Base-by-base conservation (phyloP, 2,113 vertebrate species). In the Heliornis fulica region DNA sequence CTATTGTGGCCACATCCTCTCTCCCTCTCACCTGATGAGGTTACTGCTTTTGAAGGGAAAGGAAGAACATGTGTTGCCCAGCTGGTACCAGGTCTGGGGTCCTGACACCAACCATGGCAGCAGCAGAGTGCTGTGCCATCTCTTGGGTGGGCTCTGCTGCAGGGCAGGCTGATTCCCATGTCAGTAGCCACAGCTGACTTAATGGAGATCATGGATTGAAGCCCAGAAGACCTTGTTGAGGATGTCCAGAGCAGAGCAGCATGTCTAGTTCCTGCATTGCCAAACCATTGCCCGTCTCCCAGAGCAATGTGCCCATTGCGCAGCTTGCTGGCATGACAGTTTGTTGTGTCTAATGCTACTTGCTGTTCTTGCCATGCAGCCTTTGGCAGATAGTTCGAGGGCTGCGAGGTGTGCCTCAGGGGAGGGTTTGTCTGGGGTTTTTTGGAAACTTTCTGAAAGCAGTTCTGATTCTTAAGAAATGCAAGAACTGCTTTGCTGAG, bases 241-340 rank as follows among this genome's bases (percentile, higher is more conserved):
- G n/a, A 38, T 8, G 26, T 72, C 48, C 66, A 87, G 72, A 61
- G 38, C 54, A 86, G 54, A 70, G 26, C 50, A 22, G 18, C 2
- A 9, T 36, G 31, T 61, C 25, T 65, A 72, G 28, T 56, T 72
- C 31, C 63, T 64, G 53, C 10, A 6, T 15, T 82, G 74, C 32
- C 40, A 59, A 45, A 72, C 53, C 3, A 1, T 17, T 56, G n/a
- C 43, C 63, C 16, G 32, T 34, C 14, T 79, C 34, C 43, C 54
- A 18, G 3, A 2, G 4, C 60, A 66, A 9, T 0, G 0, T 2
- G 9, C 31, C 57, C 53, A 19, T 45, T 45, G 4, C 4, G 0
- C 48, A 60, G 40, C 80, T 89, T 3, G 0, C 36, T 71, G 59
- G 29, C 63, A 20, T 1, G 7, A 18, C 31, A 9, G 3, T 20